Base-by-base conservation (phyloP, 2,797 vertebrate species). In the Silurus lanzhouensis region DNA sequence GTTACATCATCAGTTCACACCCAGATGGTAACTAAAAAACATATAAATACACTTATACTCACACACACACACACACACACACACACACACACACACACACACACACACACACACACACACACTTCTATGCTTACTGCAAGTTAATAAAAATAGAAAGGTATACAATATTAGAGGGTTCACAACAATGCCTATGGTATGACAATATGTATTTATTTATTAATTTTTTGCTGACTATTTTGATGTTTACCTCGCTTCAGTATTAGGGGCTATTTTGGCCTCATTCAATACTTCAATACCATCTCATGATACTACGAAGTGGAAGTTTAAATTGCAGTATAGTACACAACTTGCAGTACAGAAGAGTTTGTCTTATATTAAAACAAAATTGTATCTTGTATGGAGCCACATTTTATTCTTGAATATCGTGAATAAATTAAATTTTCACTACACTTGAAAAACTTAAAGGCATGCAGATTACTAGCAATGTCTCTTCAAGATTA, bases 21-120 rank as follows among this genome's bases (percentile, higher is more conserved):
- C 85, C 93, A 81, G 94, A 94, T 0, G 95, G 95, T 96, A 87
- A 88, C 87, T 31, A 57, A 75, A 20, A 71, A 46, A 66, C 57
- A 22, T 14, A 83, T 27, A 61, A 55, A 52, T 19, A 77, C 52
- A 31, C 25, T 74, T 6, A 82, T n/a, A 52, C 55, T 60, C 19
- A 77, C 6, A 22, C n/a, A n/a, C n/a, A n/a, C n/a, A n/a, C 20
- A 60, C 22, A 61, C 46, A 57, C 55, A 25, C 15, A 71, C 68
- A 71, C 15, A 71, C 67, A 70, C 27, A 77, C 6, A 44, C 20
- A 60, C 22, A 61, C 46, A 57, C 55, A 25, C 15, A 71, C 68
- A 71, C 15, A 71, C 67, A 70, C 15, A 44, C 4, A 46, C 31
- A 44, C 58, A 63, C 61, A 63, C 61, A 66, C 38, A 38, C 38